Evolutionary conservation across 2,797 vertebrate genomes (phyloP).

Genomic region (Chelon labrosus): DNA sequence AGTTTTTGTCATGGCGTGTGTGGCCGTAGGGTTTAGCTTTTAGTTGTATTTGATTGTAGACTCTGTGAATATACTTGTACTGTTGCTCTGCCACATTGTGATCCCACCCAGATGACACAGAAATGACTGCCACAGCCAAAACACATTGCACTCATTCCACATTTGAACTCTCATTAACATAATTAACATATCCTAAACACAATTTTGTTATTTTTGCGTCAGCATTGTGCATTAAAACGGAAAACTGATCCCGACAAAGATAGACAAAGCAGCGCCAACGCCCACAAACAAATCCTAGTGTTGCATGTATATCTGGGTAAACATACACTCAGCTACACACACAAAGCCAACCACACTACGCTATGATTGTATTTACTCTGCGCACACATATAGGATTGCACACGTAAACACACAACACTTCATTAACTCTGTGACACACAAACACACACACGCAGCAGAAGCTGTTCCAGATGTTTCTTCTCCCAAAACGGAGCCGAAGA

Average conservation of each 20-base stretch:
- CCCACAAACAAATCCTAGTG: slow-evolving; percentile 7
- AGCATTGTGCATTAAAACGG: background rate
- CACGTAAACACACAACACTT: slow-evolving; percentile 63
- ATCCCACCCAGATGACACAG: slow-evolving; percentile 87
- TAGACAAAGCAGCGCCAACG: slow-evolving; percentile 16
- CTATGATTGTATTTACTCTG: slow-evolving; percentile 24
- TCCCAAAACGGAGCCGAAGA: slow-evolving; percentile 72
- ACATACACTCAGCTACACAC: slow-evolving; percentile 29
- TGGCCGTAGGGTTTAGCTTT: background rate
- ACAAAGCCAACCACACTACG: slow-evolving; percentile 18
- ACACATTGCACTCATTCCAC: background rate
- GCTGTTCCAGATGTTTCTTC: slow-evolving; percentile 67
- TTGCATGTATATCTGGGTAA: slow-evolving; percentile 8
- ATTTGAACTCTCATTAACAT: no score
- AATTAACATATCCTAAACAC: background rate
- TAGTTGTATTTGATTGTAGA: slow-evolving; percentile 27
- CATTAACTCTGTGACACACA: slow-evolving; percentile 38
- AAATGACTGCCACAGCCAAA: slow-evolving; percentile 73
- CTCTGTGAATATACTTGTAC: slow-evolving; percentile 16
- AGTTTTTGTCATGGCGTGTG: slow-evolving; percentile 2
- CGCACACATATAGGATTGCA: slow-evolving; percentile 19
- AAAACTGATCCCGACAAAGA: background rate
- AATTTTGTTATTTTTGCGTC: background rate
- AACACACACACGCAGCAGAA: slow-evolving; percentile 68
- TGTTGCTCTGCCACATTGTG: slow-evolving; percentile 84